Evolutionary conservation across 2,888 invertebrate species (phyloP), one percentile per base, ranked within the genome.

Genomic region (Agonopterix subpropinquella): DNA sequence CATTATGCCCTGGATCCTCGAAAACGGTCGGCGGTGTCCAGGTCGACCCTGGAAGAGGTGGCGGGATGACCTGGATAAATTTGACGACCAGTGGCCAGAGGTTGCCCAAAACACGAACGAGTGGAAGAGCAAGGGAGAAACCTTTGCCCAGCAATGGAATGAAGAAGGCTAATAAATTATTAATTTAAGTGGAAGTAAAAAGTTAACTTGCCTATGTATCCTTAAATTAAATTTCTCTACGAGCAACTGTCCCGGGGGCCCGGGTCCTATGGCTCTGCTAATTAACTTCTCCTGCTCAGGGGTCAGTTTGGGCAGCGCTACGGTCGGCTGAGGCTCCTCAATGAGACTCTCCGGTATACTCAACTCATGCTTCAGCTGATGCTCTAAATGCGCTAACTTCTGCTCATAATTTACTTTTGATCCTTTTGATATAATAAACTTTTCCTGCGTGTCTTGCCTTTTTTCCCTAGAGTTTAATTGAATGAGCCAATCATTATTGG

Each of bases 181-280:
- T n/a, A n/a, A n/a, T n/a, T n/a, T n/a, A n/a, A n/a, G n/a, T n/a
- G n/a, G n/a, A n/a, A n/a, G n/a, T n/a, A n/a, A 37, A 39, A 46
- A 36, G 8, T 7, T 0, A 39, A 43, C 55, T 58, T 57, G 83
- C 89, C 87, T 85, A 56, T 78, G 81, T 78, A 89, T 89, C 59
- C 80, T 80, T 54, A 89, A 73, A 64, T 82, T 86, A 64, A 89
- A 89, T 62, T 89, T 89, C 59, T 88, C 84, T 1, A 91, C 90
- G 5, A 96, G 78, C 13, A 96, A 87, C 72, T 95, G 92, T 45
- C 91, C 89, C 0, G 91, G 82, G 2, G 92, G 90, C 2, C 91
- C 91, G 0, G 89, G 84, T 0, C 89, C 85, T 1, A 93, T 74
- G 0, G 92, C 92, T 39, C 77, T 80, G 46, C 89, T 89, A 0